Base-by-base conservation (phyloP, 2,113 vertebrate species). In the Ciconia stormi region DNA sequence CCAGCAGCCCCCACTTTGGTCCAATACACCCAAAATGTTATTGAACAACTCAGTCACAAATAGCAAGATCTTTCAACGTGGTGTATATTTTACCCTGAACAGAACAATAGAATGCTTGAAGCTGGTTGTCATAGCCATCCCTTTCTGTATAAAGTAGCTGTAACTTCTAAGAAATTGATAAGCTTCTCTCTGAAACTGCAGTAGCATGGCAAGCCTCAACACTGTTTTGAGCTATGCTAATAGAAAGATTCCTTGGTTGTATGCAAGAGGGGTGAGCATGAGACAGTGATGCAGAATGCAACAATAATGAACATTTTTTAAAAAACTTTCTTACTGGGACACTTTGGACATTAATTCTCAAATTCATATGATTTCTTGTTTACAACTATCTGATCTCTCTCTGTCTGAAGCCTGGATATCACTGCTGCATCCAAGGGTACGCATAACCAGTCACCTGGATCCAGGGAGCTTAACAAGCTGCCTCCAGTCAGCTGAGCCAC, bases 391-490 rank as follows among this genome's bases (percentile, higher is more conserved):
- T 77, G 23, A 53, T 55, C 9, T 56, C 10, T 40, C 20, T 69
- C 29, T 77, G 1, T 46, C 20, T 40, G 30, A 79, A 90, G 30
- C 14, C 16, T 87, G 21, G 4, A 9, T 53, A 19, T 49, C n/a
- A 52, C 10, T 62, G 17, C 9, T 94, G 85, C 42, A 55, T 87
- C 50, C 16, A 44, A 86, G 11, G 26, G 8, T 34, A 42, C 0
- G 0, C 11, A 63, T 13, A 50, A 53, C 27, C 1, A 2, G 2
- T 26, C 7, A 62, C 12, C 18, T 36, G 16, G 8, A 79, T 52
- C 13, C 58, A 77, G 13, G 8, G 8, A 80, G 20, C 6, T 91
- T 77, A 79, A 38, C 23, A 47, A 55, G 16, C 7, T 17, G 5
- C 7, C 10, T 65, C 30, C 8, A 62, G 27, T 3, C 22, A 61